Conservation (phyloP, 53 echinoderm and acorn worm genomes). For the Echinarachnius parma region DNA sequence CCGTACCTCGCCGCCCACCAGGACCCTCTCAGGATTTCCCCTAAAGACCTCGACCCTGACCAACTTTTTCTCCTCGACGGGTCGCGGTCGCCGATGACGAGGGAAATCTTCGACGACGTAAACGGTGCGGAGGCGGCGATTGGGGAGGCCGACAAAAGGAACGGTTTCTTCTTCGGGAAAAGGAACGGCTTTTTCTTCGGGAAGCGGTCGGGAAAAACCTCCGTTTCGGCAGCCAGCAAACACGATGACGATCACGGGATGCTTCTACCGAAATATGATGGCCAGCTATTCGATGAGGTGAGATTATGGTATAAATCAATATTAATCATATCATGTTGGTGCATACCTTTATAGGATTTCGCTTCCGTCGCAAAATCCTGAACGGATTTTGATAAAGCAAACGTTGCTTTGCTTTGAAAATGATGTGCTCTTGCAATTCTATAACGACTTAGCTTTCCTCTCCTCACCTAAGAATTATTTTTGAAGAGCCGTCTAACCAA, state of each 20-base stretch:
- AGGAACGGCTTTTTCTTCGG: constrained; percentile 80
- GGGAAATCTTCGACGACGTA: no score
- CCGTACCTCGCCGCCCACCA: background rate
- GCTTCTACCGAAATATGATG: background rate
- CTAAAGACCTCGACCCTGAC: constrained; percentile 12
- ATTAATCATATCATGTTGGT: no score
- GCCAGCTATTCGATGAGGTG: constrained; percentile 25
- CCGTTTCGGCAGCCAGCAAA: background rate
- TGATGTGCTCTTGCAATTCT: no score
- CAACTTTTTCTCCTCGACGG: constrained; percentile 23
- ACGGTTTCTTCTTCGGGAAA: constrained; percentile 82
- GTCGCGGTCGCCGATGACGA: background rate
- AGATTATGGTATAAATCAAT: no score
- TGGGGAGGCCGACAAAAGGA: constrained; percentile 42
- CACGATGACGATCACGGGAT: background rate
- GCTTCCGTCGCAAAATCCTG: no score
- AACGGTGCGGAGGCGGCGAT: background rate
- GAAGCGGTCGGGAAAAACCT: constrained; percentile 50
- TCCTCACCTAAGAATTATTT: no score
- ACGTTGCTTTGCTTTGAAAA: no score
- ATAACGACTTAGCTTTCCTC: no score
- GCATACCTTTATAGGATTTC: no score
- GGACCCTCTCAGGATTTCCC: constrained; percentile 3
- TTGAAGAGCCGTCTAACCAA: no score
- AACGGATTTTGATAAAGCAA: no score